Percentiles rank a stretch among this genome's conserved stretches.
Evolutionary conservation across 2,888 invertebrate genomes (phyloP).

Genomic region (Agrochola litura): DNA sequence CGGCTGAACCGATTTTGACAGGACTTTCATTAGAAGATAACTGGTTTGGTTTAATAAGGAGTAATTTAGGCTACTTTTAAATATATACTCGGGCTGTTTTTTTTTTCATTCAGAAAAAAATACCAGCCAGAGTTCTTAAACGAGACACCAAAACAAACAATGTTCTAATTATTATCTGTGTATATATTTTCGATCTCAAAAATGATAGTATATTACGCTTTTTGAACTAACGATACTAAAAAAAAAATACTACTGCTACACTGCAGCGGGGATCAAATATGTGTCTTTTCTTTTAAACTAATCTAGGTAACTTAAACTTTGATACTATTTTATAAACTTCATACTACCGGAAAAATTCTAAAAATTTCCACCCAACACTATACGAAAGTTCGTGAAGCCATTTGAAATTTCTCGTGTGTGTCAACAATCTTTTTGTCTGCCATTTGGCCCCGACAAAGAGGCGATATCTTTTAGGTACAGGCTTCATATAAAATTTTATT

Average conservation of each 20-base stretch:
- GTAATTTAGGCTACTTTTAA: too few species aligned
- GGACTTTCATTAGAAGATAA: too few species aligned
- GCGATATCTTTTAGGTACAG: conserved; percentile 49
- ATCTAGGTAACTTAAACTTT: neutral
- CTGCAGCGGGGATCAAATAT: neutral
- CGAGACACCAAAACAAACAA: neutral
- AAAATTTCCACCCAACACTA: conserved; percentile 1
- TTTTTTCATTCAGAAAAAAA: too few species aligned
- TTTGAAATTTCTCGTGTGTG: conserved; percentile 31
- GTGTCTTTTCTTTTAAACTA: neutral
- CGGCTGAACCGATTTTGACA: too few species aligned
- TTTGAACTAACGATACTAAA: too few species aligned
- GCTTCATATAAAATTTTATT: conserved; percentile 57
- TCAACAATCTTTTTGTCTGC: conserved; percentile 54
- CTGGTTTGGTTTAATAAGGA: too few species aligned
- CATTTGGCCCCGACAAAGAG: conserved; percentile 40
- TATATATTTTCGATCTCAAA: neutral
- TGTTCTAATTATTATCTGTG: neutral
- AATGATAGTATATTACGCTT: neutral
- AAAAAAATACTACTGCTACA: too few species aligned
- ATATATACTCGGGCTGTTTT: too few species aligned
- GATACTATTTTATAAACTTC: neutral
- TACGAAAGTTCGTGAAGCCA: conserved; percentile 1
- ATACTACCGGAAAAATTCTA: neutral
- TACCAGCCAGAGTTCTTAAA: too few species aligned